Evolutionary conservation across 2,888 invertebrate genomes (phyloP), one percentile per base, ranked within the genome.

Genomic region (Macaria liturata): DNA sequence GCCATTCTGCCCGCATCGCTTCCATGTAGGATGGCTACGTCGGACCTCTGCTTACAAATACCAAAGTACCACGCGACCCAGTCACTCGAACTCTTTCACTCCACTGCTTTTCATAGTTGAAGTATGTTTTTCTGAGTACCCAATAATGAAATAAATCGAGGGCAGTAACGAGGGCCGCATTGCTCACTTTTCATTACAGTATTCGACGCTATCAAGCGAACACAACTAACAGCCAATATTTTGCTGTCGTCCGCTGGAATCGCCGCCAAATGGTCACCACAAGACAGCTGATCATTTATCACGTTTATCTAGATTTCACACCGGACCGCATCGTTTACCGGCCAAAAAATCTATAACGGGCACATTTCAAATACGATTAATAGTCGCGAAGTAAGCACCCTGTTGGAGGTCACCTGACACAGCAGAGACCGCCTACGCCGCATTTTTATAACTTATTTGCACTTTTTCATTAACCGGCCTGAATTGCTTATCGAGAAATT

Each of bases 241-340:
- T 74, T 64, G 67, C 68, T 66, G 66, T 67, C 74, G 78, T 81
- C 79, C 77, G 74, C 81, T 76, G 80, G 78, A 81, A 76, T 67
- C 68, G 69, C 67, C 71, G 77, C 79, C 71, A 75, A 76, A 79
- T 80, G 76, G 78, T 64, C 69, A 78, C 72, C 72, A 72, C 75
- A 76, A 79, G 80, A 73, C 76, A 72, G 71, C 75, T 75, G 74
- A 72, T 74, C 84, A 84, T 85, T 84, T 80, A 85, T 85, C 84
- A 84, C 77, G 74, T 81, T 83, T 84, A 84, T 84, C 84, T 83
- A 81, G 84, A 84, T 84, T 80, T 78, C 73, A 68, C 78, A 70
- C 75, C 70, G 78, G 74, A 77, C 80, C 81, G 76, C 81, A 80
- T 83, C 83, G 78, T 84, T 84, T 81, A 77, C 76, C 66, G 69